phyloP scores from a whole-genome alignment of 2,888 invertebrate species.

The Mechanitis messenoides region DNA sequence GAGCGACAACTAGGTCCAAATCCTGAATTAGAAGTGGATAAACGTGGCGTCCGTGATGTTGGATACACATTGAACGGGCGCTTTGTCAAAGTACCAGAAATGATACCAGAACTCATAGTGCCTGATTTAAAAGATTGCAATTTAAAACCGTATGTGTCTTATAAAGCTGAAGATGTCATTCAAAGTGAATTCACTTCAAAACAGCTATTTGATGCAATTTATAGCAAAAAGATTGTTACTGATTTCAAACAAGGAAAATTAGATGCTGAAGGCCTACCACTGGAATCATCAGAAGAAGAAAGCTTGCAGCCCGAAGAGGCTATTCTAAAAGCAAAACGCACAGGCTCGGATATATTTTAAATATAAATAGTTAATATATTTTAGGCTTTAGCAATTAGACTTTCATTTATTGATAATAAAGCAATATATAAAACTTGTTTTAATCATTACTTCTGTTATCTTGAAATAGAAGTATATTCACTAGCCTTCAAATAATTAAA shows the following conservation, averaged over 20 bases:
- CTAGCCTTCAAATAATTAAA: too few relatives aligned
- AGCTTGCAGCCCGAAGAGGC: slow-evolving; percentile 84
- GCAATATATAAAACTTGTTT: background rate
- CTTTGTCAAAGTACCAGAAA: slow-evolving; percentile 85
- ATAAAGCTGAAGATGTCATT: slow-evolving; percentile 83
- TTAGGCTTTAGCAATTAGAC: slow-evolving; percentile 11
- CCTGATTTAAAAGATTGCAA: slow-evolving; percentile 90
- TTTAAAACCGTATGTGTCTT: slow-evolving; percentile 96
- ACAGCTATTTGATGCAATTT: slow-evolving; percentile 88
- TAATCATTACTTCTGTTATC: background rate
- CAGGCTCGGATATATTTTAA: slow-evolving; percentile 88
- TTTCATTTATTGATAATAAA: slow-evolving; percentile 8
- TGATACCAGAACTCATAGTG: slow-evolving; percentile 93
- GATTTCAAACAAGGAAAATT: slow-evolving; percentile 85
- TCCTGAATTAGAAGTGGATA: slow-evolving; percentile 81
- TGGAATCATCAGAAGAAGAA: slow-evolving; percentile 85
- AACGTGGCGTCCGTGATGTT: slow-evolving; percentile 81
- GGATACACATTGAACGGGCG: slow-evolving; percentile 77
- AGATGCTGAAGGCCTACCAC: slow-evolving; percentile 80
- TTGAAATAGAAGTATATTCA: too few relatives aligned
- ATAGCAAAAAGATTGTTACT: slow-evolving; percentile 84
- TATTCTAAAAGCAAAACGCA: slow-evolving; percentile 79
- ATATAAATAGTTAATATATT: slow-evolving; percentile 4
- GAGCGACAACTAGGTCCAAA: slow-evolving; percentile 75
- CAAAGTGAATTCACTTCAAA: slow-evolving; percentile 90